Conservation (phyloP, 2,888 invertebrate genomes). For the Xanthorhoe designata region DNA sequence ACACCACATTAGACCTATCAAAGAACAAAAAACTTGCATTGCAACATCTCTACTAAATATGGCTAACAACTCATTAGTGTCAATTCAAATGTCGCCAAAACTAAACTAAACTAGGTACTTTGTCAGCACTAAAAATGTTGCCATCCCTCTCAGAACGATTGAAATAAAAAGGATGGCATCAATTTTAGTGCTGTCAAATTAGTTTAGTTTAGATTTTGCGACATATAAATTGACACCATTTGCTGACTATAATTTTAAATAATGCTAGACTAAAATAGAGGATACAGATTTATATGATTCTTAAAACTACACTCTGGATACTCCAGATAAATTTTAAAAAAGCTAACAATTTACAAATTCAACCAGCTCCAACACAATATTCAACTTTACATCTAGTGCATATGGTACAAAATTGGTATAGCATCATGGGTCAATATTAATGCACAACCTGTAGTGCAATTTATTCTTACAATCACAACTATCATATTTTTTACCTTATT, state of each 20-base stretch:
- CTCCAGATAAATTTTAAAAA: slow-evolving; percentile 20
- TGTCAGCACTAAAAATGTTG: too few relatives aligned
- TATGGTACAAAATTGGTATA: slow-evolving; percentile 18
- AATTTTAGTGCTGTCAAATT: too few relatives aligned
- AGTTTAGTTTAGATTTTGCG: too few relatives aligned
- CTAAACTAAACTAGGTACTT: too few relatives aligned
- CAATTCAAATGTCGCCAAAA: too few relatives aligned
- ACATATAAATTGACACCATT: too few relatives aligned
- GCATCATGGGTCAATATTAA: not conserved
- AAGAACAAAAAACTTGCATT: too few relatives aligned
- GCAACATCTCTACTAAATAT: too few relatives aligned
- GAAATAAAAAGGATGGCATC: too few relatives aligned
- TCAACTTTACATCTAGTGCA: slow-evolving; percentile 6
- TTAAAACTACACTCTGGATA: slow-evolving; percentile 15
- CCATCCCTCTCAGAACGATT: too few relatives aligned
- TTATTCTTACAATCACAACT: not conserved
- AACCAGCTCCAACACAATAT: slow-evolving; percentile 32
- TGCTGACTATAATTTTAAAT: not conserved
- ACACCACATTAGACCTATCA: too few relatives aligned
- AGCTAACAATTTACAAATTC: slow-evolving; percentile 30
- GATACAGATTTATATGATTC: slow-evolving; percentile 16
- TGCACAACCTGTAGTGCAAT: not conserved
- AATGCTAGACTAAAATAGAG: slow-evolving; percentile 12
- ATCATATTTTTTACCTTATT: not conserved
- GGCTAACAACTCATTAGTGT: too few relatives aligned